phyloP scores from a whole-genome alignment of 2,113 vertebrate species.

The zebrafish (Danio rerio) region GRCz12tu NC_133187.1:1717001-1717500 shows the following conservation, averaged over 20 bases:
- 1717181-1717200: neutral
- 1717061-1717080: no score
- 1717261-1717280: conserved; percentile 1
- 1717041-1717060: no score
- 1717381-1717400: conserved; percentile 61
- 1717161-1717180: neutral
- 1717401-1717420: conserved; percentile 61
- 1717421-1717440: conserved; percentile 10
- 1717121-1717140: no score
- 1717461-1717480: conserved; percentile 7
- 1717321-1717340: conserved; percentile 45
- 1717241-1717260: conserved; percentile 7
- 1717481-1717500: conserved; percentile 9
- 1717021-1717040: no score
- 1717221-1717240: conserved; percentile 1
- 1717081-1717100: no score
- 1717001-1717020: no score
- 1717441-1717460: conserved; percentile 29
- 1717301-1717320: neutral
- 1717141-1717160: neutral
- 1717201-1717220: neutral
- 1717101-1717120: no score
- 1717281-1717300: neutral
- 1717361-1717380: conserved; percentile 47
- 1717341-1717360: conserved; percentile 1